These are phyloP conservation scores for Harlomillsia oculata DNA, from an alignment of 1,140 invertebrate species.

Conservation along the genomic window DNA sequence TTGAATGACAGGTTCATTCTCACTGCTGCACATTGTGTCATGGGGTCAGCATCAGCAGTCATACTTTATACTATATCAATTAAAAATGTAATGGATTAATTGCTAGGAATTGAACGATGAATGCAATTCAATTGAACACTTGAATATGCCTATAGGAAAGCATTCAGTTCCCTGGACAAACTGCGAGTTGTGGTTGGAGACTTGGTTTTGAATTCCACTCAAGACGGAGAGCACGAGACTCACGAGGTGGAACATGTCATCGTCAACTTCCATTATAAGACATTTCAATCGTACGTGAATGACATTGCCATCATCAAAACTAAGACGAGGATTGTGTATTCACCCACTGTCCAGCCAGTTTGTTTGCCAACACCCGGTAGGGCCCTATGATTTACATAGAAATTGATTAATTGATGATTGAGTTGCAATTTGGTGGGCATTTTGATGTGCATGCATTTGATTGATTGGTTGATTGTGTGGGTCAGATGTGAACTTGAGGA, in stretches of 20 bases:
- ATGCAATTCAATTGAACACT: too few species aligned
- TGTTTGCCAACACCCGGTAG: constrained; percentile 14
- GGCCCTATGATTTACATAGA: not conserved
- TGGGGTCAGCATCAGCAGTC: not conserved
- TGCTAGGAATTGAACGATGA: too few species aligned
- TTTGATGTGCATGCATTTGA: not conserved
- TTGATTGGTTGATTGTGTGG: not conserved
- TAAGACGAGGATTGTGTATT: constrained; percentile 10
- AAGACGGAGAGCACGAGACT: constrained; percentile 11
- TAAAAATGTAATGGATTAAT: too few species aligned
- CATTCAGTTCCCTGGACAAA: constrained; percentile 13
- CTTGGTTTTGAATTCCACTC: constrained; percentile 8
- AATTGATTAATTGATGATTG: not conserved
- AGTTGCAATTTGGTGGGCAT: not conserved
- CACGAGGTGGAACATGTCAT: constrained; percentile 18
- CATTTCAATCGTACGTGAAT: constrained; percentile 24
- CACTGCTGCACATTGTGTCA: constrained; percentile 50
- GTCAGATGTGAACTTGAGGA: not conserved
- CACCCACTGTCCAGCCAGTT: constrained; percentile 18
- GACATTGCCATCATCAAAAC: constrained; percentile 29
- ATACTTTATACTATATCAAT: not conserved
- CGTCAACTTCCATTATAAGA: constrained; percentile 28
- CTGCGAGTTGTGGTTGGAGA: constrained; percentile 23
- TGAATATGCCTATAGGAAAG: constrained; percentile 9
- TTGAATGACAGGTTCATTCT: constrained; percentile 47